A percentile compares a stretch with the other conserved stretches of the same genome.
Conservation (phyloP, 2,113 vertebrate genomes). For the Cheirogaleus medius region DNA sequence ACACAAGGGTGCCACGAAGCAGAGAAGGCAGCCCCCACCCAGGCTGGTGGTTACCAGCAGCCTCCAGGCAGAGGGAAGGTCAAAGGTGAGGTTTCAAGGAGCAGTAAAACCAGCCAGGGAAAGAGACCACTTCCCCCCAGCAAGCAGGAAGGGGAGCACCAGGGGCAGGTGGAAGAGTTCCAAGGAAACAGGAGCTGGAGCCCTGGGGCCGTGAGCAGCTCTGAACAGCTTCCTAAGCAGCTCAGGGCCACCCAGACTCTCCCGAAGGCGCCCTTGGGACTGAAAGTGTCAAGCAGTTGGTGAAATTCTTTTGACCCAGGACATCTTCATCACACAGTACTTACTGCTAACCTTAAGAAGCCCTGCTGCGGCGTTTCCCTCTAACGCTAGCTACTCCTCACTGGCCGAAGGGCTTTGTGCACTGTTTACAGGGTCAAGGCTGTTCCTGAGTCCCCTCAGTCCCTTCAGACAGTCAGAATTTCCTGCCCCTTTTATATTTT, state of each 20-base stretch:
- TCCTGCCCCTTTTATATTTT: background rate
- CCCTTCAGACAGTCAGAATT: background rate
- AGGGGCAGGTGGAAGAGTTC: background rate
- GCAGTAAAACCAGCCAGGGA: too few species aligned
- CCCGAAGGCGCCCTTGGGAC: background rate
- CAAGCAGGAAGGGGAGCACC: background rate
- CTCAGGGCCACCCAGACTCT: background rate
- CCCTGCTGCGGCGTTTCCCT: background rate
- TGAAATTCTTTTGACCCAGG: background rate
- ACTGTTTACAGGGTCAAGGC: too few species aligned
- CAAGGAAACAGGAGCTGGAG: background rate
- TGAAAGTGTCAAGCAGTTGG: background rate
- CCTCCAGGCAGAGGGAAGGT: background rate
- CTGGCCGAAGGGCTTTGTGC: background rate
- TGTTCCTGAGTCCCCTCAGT: too few species aligned
- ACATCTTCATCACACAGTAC: background rate
- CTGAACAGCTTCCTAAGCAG: background rate
- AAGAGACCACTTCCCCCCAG: background rate
- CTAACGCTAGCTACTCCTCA: background rate
- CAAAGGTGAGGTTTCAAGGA: background rate
- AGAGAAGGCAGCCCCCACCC: background rate
- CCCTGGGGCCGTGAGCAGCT: background rate
- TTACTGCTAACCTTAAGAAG: background rate
- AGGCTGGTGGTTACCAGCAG: background rate
- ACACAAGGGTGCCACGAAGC: background rate